These are phyloP conservation scores for Perodicticus potto DNA, from an alignment of 2,797 vertebrate genomes.

Conservation along the genomic window DNA sequence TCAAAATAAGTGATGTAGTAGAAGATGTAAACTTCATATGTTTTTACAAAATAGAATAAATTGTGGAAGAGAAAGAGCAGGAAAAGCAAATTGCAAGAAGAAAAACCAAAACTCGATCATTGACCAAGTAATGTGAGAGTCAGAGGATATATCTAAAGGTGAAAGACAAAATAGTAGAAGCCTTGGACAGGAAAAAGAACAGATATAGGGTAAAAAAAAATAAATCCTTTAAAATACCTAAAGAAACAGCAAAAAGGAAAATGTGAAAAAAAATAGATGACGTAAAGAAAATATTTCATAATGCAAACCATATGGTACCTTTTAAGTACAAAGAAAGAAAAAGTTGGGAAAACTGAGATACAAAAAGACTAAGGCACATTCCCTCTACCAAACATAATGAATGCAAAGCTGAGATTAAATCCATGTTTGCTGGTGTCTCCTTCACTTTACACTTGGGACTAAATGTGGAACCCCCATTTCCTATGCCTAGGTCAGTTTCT, in stretches of 20 bases:
- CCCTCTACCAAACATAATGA: not conserved
- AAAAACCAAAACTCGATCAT: not conserved
- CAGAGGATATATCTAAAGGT: not conserved
- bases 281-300: slow-evolving; percentile 1
- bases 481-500: no score
- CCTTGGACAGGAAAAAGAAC: not conserved
- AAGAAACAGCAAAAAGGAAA: not conserved
- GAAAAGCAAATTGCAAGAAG: not conserved
- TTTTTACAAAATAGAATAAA: slow-evolving; percentile 15
- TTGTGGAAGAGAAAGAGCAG: not conserved
- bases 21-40: not conserved
- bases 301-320: not conserved
- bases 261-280: not conserved
- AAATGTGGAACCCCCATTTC: no score
- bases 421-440: no score
- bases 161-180: not conserved
- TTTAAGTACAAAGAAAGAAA: not conserved
- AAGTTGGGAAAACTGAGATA: not conserved
- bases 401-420: not conserved
- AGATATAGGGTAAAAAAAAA: not conserved
- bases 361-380: not conserved
- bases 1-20: not conserved
- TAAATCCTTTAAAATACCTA: not conserved
- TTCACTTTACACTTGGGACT: no score
- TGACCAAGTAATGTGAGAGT: not conserved